A percentile compares a stretch with the other conserved stretches of the same genome.
Conservation (phyloP, 92 coral and sea anemone genomes). For the Parazoanthus swiftii region DNA sequence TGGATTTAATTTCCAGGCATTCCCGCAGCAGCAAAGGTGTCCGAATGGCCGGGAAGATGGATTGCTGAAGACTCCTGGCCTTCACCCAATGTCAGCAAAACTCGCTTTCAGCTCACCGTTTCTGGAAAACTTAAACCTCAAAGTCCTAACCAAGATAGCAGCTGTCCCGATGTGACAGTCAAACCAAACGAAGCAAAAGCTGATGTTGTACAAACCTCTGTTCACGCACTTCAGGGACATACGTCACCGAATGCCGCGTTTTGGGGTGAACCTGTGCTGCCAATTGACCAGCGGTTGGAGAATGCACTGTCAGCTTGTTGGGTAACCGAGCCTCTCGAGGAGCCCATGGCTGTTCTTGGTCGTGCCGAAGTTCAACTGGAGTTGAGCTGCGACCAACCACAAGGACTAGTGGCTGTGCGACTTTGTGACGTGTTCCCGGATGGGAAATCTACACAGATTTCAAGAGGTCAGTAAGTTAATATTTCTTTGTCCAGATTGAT, state of each 20-base stretch:
- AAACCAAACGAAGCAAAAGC: neutral
- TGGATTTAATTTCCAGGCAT: constrained; percentile 62
- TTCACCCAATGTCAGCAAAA: constrained; percentile 56
- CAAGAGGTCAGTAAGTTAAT: constrained; percentile 53
- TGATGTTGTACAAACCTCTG: neutral
- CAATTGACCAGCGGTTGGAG: constrained; percentile 66
- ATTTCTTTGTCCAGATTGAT: neutral
- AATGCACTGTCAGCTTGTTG: constrained; percentile 72
- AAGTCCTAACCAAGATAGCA: neutral
- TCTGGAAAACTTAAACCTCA: constrained; percentile 36
- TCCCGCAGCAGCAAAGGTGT: constrained; percentile 51
- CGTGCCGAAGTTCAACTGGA: constrained; percentile 56
- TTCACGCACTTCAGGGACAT: constrained; percentile 32
- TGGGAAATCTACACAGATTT: constrained; percentile 66
- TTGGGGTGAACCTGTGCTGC: constrained; percentile 47
- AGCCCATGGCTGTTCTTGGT: constrained; percentile 64
- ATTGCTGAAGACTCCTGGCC: constrained; percentile 83
- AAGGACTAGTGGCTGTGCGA: constrained; percentile 60
- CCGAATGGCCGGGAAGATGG: constrained; percentile 81
- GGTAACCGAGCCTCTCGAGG: constrained; percentile 57
- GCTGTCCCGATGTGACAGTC: neutral
- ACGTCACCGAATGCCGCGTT: constrained; percentile 1
- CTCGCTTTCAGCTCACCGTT: constrained; percentile 36
- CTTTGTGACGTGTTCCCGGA: constrained; percentile 77
- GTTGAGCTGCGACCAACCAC: constrained; percentile 65